phyloP scores from a whole-genome alignment of 2,113 vertebrate genomes.

The Hippocampus comes region DNA sequence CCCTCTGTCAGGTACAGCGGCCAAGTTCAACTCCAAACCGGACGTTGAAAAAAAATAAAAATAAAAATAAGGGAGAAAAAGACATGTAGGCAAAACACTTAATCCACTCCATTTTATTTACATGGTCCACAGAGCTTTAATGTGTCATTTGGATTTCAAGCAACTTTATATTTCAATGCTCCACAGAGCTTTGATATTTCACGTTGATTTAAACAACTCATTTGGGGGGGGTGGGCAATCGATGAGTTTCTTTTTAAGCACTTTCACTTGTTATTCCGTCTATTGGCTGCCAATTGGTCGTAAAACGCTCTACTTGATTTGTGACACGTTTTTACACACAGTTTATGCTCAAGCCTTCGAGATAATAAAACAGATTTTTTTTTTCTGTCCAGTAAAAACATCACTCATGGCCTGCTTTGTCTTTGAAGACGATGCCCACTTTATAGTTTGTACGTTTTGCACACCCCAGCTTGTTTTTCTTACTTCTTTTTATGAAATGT shows the following conservation, averaged over 20 bases:
- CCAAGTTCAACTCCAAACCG: not conserved
- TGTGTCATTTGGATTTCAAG: not conserved
- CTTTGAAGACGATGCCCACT: not conserved
- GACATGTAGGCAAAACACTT: not conserved
- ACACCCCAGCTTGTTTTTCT: not conserved
- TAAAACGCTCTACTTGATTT: not conserved
- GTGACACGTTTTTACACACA: not conserved
- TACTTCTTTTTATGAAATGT: not conserved
- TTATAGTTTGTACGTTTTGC: not conserved
- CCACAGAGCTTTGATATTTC: not conserved
- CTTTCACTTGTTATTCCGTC: not conserved
- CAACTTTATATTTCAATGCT: not conserved
- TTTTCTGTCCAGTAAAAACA: not conserved
- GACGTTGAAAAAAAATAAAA: not conserved
- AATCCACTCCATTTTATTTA: not conserved
- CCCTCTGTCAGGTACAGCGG: not conserved
- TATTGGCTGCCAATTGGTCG: not conserved
- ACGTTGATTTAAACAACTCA: not conserved
- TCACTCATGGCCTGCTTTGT: not conserved
- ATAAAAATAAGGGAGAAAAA: not conserved
- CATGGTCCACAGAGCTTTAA: not conserved
- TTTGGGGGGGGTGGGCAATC: not conserved
- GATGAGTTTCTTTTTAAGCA: not conserved
- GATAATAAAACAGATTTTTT: not conserved
- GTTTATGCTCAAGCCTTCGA: not conserved